Evolutionary conservation across 2,888 invertebrate genomes (phyloP), one percentile per base, ranked within the genome.

Genomic region (Ceriagrion tenellum): DNA sequence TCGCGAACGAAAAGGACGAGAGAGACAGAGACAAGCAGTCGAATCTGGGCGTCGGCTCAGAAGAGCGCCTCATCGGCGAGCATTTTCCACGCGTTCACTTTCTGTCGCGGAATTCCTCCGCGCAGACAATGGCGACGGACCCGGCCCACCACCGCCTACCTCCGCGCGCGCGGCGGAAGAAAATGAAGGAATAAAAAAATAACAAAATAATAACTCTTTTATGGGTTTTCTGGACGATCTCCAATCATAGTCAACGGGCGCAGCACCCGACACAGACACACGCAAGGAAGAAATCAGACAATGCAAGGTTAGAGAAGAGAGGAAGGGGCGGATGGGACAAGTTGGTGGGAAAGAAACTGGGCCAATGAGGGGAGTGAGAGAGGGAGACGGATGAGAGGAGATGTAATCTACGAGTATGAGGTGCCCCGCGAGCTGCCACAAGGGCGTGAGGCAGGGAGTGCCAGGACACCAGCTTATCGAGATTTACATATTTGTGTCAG

Each of bases 81-180:
- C 90, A 59, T 90, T 59, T 90, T 59, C 13, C 13, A 81, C 81
- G 30, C 56, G 47, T 90, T 90, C 90, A 81, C 81, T 81, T 56
- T 90, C 90, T 47, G 90, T 35, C 90, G 89, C 89, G 90, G 90
- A 90, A 90, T 90, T 56, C 90, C 35, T 30, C 8, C 90, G 90
- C 55, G 90, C n/a, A 55, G 59, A 59, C 56, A 90, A 90, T 90
- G 55, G 55, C 90, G 20, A 90, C 81, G 16, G 30, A 35, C 35
- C 13, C 69, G 55, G 26, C 56, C 59, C 30, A 30, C 16, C 90
- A 23, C 16, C 90, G 10, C 20, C 90, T 55, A 23, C 16, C 88
- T 47, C 69, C 89, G 23, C 56, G 26, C 30, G 30, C n/a, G 81
- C 59, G 59, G n/a, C 20, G 69, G 69, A 69, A 69, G n/a, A 69